phyloP scores from a whole-genome alignment of 2,888 invertebrate genomes.

The Bimastos eiseni region DNA sequence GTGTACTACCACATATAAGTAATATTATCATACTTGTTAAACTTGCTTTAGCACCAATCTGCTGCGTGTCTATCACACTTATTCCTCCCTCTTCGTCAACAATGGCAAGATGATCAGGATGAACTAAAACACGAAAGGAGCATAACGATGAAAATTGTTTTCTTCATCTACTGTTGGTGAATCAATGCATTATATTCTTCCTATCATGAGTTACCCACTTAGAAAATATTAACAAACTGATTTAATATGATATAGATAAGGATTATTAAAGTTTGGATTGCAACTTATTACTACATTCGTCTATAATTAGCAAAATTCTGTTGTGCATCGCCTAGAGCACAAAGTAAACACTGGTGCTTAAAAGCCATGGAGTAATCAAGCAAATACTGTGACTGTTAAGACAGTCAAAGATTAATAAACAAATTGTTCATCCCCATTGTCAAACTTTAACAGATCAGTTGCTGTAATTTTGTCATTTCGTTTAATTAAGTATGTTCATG shows the following conservation, averaged over 20 bases:
- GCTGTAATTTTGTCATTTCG: neutral
- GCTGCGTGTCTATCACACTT: slow-evolving; percentile 38
- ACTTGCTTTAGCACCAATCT: slow-evolving; percentile 26
- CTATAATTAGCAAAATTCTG: neutral
- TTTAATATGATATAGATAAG: too few species aligned
- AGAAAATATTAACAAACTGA: too few species aligned
- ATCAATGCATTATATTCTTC: too few species aligned
- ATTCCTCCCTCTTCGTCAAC: slow-evolving; percentile 45
- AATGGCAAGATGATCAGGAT: slow-evolving; percentile 38
- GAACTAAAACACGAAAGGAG: slow-evolving; percentile 25
- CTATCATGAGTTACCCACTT: too few species aligned
- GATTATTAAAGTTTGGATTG: neutral
- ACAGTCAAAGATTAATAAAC: too few species aligned
- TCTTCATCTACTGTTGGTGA: neutral
- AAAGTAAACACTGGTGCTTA: too few species aligned
- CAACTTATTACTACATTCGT: too few species aligned
- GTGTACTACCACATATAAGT: neutral
- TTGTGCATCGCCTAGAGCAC: too few species aligned
- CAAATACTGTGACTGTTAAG: too few species aligned
- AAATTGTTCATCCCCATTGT: too few species aligned
- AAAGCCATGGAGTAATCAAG: too few species aligned
- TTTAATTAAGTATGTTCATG: neutral
- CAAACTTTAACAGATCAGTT: too few species aligned
- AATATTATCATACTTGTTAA: slow-evolving; percentile 36
- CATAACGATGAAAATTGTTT: neutral